phyloP scores from a whole-genome alignment of 1,140 invertebrate genomes.

The Platyscapa corneri region DNA sequence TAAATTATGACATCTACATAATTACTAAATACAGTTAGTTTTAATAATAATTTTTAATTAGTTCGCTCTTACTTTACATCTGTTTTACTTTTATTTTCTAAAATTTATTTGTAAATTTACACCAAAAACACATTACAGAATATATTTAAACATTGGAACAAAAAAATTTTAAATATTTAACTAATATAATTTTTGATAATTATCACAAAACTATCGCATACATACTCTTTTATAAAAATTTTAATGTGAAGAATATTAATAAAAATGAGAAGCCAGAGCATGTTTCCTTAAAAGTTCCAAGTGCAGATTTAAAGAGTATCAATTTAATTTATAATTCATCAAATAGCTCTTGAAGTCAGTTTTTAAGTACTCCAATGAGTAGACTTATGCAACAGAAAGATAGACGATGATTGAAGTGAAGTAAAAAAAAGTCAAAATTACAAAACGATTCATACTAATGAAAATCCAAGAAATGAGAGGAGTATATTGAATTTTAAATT shows the following conservation, averaged over 20 bases:
- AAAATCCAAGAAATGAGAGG: background rate
- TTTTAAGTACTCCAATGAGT: conserved; percentile 41
- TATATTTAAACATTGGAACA: no score
- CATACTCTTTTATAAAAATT: no score
- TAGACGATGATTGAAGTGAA: background rate
- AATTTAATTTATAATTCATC: conserved; percentile 51
- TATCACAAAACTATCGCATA: no score
- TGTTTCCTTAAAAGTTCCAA: conserved; percentile 1
- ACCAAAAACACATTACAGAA: no score
- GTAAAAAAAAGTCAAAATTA: background rate
- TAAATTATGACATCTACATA: no score
- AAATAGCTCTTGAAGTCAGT: conserved; percentile 18
- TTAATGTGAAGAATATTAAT: background rate
- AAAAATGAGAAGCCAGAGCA: background rate
- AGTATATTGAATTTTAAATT: conserved; percentile 51
- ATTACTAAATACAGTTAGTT: no score
- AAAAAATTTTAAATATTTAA: no score
- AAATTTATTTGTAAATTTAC: no score
- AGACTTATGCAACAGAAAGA: background rate
- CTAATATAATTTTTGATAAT: no score
- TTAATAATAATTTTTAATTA: no score
- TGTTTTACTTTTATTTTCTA: no score
- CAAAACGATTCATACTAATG: background rate
- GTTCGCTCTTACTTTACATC: no score
- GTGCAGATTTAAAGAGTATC: conserved; percentile 34